These are phyloP conservation scores for Branchinecta lynchi DNA, from an alignment of 1,140 invertebrate species.

Conservation along the genomic window DNA sequence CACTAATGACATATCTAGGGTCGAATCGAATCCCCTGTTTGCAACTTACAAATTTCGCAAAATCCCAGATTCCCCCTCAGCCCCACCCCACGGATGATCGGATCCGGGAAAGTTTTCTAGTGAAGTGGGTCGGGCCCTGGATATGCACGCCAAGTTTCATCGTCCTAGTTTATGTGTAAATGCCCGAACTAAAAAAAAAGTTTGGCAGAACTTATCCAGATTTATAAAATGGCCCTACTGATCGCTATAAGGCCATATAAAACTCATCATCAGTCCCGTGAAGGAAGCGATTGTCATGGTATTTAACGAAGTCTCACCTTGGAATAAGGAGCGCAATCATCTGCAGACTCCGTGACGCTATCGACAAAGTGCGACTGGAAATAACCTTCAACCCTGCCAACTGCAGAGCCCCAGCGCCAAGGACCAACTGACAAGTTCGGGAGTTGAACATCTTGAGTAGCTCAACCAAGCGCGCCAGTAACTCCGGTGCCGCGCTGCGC, in stretches of 20 bases:
- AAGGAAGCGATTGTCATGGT: too few relatives aligned
- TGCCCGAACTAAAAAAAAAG: background rate
- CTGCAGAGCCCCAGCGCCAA: constrained; percentile 86
- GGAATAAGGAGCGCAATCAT: constrained; percentile 42
- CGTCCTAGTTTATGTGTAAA: background rate
- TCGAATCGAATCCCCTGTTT: background rate
- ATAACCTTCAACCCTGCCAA: constrained; percentile 92
- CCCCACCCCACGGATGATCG: background rate
- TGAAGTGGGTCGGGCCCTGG: background rate
- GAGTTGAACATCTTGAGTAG: constrained; percentile 80
- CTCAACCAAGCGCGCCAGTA: constrained; percentile 70
- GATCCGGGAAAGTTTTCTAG: background rate
- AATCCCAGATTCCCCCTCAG: background rate
- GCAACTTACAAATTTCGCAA: background rate
- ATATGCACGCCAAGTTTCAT: background rate
- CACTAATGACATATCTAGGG: too few relatives aligned
- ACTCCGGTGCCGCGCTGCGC: constrained; percentile 44
- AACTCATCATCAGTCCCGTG: too few relatives aligned
- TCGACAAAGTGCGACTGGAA: constrained; percentile 78
- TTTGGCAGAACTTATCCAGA: too few relatives aligned
- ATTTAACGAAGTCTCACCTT: too few relatives aligned
- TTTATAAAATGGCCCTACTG: too few relatives aligned
- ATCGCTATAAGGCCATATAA: too few relatives aligned
- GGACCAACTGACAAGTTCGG: constrained; percentile 76
- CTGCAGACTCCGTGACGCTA: constrained; percentile 71